phyloP scores from a whole-genome alignment of 2,888 invertebrate species.

The Epirrhoe alternata region DNA sequence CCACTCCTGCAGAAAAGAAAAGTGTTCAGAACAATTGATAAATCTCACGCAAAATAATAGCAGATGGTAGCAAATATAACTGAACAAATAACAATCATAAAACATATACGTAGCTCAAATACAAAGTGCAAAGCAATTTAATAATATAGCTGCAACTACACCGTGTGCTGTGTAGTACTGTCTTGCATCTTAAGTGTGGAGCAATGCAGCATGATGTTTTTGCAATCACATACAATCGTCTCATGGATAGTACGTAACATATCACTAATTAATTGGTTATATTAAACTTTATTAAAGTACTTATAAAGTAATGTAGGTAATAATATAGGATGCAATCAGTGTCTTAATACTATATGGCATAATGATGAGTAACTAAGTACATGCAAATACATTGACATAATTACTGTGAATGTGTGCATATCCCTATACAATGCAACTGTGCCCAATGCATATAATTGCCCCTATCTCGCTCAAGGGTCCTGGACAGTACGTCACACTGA shows the following conservation, averaged over 20 bases:
- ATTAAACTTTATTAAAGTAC: conserved; percentile 13
- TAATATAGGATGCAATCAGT: conserved; percentile 27
- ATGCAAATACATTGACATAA: conserved; percentile 61
- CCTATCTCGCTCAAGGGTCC: conserved; percentile 65
- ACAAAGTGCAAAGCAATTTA: conserved; percentile 34
- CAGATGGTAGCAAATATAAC: conserved; percentile 41
- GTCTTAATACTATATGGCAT: conserved; percentile 44
- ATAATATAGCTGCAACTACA: conserved; percentile 34
- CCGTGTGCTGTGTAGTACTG: conserved; percentile 28
- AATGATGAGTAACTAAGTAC: conserved; percentile 52
- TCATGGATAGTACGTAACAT: conserved; percentile 22
- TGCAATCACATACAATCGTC: conserved; percentile 44
- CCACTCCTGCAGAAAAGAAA: conserved; percentile 91
- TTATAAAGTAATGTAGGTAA: conserved; percentile 21
- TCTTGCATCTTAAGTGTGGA: conserved; percentile 35
- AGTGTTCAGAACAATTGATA: conserved; percentile 8
- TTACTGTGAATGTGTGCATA: conserved; percentile 73
- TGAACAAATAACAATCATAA: conserved; percentile 31
- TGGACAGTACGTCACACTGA: conserved; percentile 83
- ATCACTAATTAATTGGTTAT: conserved; percentile 13
- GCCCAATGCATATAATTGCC: conserved; percentile 78
- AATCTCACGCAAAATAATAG: conserved; percentile 17
- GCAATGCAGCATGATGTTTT: conserved; percentile 53
- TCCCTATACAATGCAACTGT: conserved; percentile 84
- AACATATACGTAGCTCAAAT: conserved; percentile 36